These are phyloP conservation scores for Drepana arcuata DNA, from an alignment of 1,140 invertebrate species.

Conservation along the genomic window DNA sequence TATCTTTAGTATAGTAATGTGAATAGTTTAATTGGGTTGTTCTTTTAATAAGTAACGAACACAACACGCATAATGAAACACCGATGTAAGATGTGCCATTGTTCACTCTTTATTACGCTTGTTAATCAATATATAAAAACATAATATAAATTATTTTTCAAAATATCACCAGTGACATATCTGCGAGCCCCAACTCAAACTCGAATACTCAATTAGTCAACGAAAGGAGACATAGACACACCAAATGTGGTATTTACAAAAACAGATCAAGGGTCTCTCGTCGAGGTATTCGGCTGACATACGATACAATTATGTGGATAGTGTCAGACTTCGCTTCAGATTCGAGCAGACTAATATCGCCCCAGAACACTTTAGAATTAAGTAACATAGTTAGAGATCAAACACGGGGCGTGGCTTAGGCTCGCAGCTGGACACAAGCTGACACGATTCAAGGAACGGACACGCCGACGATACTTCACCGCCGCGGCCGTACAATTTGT, in stretches of 20 bases:
- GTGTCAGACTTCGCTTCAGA: too few species aligned
- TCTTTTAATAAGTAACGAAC: constrained; percentile 9
- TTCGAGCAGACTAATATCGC: too few species aligned
- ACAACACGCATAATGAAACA: constrained; percentile 44
- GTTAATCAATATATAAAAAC: constrained; percentile 66
- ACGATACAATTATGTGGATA: too few species aligned
- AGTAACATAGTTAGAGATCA: too few species aligned
- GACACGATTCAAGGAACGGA: neutral
- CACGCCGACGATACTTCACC: constrained; percentile 33
- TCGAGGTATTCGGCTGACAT: too few species aligned
- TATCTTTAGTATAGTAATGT: too few species aligned
- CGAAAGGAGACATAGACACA: too few species aligned
- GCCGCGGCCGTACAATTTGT: constrained; percentile 59
- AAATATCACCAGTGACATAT: constrained; percentile 57
- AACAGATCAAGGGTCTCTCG: too few species aligned
- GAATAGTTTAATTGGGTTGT: too few species aligned
- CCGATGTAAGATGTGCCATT: constrained; percentile 59
- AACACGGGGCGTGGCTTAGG: too few species aligned
- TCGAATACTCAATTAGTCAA: too few species aligned
- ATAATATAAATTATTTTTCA: constrained; percentile 68
- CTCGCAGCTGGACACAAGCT: neutral
- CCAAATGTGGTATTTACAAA: neutral
- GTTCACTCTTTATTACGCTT: constrained; percentile 71
- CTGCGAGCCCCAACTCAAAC: constrained; percentile 8
- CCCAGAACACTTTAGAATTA: too few species aligned